A percentile compares a stretch with the other conserved stretches of the same genome.
Evolutionary conservation across 2,113 vertebrate genomes (phyloP).

Genomic region (Rhinichthys klamathensis): DNA sequence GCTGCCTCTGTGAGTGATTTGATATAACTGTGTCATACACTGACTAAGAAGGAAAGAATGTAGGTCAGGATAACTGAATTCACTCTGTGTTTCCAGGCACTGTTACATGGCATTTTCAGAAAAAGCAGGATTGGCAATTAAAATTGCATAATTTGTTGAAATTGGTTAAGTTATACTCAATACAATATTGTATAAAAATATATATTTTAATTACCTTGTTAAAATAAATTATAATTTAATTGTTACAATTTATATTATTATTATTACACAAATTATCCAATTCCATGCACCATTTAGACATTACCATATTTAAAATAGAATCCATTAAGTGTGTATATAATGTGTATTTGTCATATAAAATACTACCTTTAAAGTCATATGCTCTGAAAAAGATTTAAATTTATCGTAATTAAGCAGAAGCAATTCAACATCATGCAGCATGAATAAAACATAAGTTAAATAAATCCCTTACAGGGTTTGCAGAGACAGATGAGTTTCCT

Average conservation of each 20-base stretch:
- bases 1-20: not conserved
- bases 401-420: not conserved
- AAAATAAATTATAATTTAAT: not conserved
- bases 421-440: not conserved
- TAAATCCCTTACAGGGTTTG: slow-evolving; percentile 70
- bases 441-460: slow-evolving; percentile 24
- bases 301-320: not conserved
- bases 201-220: not conserved
- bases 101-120: not conserved
- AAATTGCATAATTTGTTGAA: not conserved
- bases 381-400: not conserved
- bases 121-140: not conserved
- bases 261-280: not conserved
- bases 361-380: not conserved
- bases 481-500: slow-evolving; percentile 59
- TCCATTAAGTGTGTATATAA: not conserved
- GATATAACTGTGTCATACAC: slow-evolving; percentile 22
- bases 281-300: not conserved
- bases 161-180: slow-evolving; percentile 4
- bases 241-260: not conserved
- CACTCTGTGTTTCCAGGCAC: slow-evolving; percentile 13
- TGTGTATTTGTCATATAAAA: not conserved
- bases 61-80: slow-evolving; percentile 2
- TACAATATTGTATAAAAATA: not conserved
- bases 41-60: slow-evolving; percentile 59